These are phyloP conservation scores for Phyto melanocephala DNA, from an alignment of 2,888 invertebrate genomes.

Conservation along the genomic window DNA sequence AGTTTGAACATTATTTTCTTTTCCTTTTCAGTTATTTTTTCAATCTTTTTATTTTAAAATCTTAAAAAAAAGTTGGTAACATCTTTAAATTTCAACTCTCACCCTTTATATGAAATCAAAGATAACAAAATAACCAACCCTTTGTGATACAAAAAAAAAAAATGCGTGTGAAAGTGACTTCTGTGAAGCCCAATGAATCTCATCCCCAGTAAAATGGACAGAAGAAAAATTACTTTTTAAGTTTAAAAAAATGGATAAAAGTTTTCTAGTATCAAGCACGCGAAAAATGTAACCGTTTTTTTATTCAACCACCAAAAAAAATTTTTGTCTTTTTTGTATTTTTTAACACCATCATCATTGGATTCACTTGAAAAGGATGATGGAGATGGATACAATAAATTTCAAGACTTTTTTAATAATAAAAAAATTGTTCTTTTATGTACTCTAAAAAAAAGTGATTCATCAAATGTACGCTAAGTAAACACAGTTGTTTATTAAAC, in stretches of 20 bases:
- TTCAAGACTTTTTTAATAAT: neutral
- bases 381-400: neutral
- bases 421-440: no score
- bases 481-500: no score
- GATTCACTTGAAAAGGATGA: neutral
- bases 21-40: constrained; percentile 2
- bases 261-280: constrained; percentile 7
- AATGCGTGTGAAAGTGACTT: constrained; percentile 51
- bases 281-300: constrained; percentile 8
- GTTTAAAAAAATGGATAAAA: constrained; percentile 27
- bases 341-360: no score
- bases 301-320: constrained; percentile 20
- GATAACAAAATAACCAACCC: constrained; percentile 43
- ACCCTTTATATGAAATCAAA: constrained; percentile 32
- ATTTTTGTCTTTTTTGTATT: no score
- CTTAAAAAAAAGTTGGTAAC: constrained; percentile 3
- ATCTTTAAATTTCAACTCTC: constrained; percentile 19
- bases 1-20: constrained; percentile 30
- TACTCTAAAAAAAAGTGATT: no score
- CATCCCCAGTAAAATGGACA: constrained; percentile 28
- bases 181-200: constrained; percentile 11
- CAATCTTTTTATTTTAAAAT: neutral
- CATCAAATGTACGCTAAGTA: no score
- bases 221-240: constrained; percentile 18
- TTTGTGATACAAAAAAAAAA: constrained; percentile 13